Conservation (phyloP, 2,888 invertebrate genomes). For the Cyclophora albipunctata region DNA sequence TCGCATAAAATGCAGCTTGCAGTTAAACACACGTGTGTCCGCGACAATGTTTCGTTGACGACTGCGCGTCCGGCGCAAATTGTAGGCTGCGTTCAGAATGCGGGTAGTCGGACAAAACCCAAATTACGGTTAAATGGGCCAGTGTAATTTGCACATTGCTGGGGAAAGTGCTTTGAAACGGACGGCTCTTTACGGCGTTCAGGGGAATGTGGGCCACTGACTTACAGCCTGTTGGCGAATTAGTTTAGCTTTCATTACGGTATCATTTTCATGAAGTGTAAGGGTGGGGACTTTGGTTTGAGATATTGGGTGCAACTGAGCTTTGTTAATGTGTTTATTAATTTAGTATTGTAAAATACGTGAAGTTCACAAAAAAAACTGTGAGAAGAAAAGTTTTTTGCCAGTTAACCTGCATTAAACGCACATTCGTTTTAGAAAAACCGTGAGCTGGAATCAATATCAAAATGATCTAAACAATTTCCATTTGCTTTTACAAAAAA, state of each 20-base stretch:
- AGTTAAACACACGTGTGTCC: slow-evolving; percentile 55
- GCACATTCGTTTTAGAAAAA: too few species aligned
- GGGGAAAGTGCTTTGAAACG: slow-evolving; percentile 36
- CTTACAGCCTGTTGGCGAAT: neutral
- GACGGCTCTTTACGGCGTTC: slow-evolving; percentile 29
- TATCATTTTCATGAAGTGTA: slow-evolving; percentile 1
- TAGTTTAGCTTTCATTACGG: neutral
- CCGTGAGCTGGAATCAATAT: too few species aligned
- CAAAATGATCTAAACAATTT: too few species aligned
- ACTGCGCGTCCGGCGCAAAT: slow-evolving; percentile 61
- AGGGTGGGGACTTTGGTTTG: neutral
- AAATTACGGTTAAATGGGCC: slow-evolving; percentile 52
- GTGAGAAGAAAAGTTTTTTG: too few species aligned
- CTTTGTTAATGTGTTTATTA: too few species aligned
- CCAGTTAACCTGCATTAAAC: too few species aligned
- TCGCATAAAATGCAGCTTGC: slow-evolving; percentile 55
- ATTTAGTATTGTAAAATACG: too few species aligned
- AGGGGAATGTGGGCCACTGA: slow-evolving; percentile 18
- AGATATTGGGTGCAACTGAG: neutral
- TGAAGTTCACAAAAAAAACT: too few species aligned
- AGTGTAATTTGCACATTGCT: slow-evolving; percentile 52
- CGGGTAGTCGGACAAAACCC: slow-evolving; percentile 49
- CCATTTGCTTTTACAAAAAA: too few species aligned
- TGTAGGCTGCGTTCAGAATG: slow-evolving; percentile 43
- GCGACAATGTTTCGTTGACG: slow-evolving; percentile 34